Percentiles rank a stretch among this genome's conserved stretches.
Conservation (phyloP, 2,888 invertebrate species). For the Diaperis boleti region DNA sequence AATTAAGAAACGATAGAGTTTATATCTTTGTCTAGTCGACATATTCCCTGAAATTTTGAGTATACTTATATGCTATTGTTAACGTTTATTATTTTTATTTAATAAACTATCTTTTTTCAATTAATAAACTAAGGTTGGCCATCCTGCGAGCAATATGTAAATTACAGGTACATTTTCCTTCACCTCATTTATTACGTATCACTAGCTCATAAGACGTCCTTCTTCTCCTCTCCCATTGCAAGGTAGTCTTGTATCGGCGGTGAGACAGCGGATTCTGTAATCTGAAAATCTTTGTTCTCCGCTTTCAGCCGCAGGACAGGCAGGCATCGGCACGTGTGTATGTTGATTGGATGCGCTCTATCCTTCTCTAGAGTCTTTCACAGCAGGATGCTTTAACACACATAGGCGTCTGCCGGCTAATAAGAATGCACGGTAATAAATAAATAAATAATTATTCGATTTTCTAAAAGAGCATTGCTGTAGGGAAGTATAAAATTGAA, state of each 20-base stretch:
- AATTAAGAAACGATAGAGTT: too few species aligned
- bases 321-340: constrained; percentile 41
- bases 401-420: constrained; percentile 23
- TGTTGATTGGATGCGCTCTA: constrained; percentile 36
- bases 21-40: too few species aligned
- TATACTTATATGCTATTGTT: too few species aligned
- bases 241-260: constrained; percentile 28
- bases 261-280: constrained; percentile 41
- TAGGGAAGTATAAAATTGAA: neutral
- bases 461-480: too few species aligned
- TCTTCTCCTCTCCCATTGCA: neutral
- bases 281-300: constrained; percentile 41
- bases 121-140: too few species aligned
- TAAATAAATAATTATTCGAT: constrained; percentile 13
- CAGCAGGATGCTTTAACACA: constrained; percentile 7
- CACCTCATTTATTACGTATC: too few species aligned
- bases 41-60: too few species aligned
- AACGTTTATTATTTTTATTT: too few species aligned
- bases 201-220: neutral
- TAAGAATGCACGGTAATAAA: constrained; percentile 5
- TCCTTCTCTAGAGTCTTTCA: constrained; percentile 16
- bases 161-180: too few species aligned
- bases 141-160: too few species aligned
- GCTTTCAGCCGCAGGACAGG: constrained; percentile 41
- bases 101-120: too few species aligned